Conservation (phyloP, 2,888 invertebrate genomes). For the Troides helena region DNA sequence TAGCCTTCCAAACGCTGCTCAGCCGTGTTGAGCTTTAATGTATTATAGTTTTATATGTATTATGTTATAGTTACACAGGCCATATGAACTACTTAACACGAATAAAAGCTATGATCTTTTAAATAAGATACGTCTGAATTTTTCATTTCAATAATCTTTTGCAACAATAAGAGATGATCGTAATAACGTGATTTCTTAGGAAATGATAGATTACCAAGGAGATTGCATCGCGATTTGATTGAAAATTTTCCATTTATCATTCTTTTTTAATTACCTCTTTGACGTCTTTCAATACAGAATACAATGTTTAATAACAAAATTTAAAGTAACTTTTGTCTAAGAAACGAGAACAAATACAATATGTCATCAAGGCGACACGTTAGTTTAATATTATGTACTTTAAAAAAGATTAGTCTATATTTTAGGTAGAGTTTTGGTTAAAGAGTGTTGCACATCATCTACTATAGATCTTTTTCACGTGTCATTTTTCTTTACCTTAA, state of each 20-base stretch:
- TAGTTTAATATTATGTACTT: constrained; percentile 9
- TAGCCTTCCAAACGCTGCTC: too few relatives aligned
- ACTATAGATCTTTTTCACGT: neutral
- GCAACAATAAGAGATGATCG: too few relatives aligned
- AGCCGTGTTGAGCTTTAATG: too few relatives aligned
- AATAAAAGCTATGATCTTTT: too few relatives aligned
- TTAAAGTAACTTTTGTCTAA: constrained; percentile 4
- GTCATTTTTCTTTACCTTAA: neutral
- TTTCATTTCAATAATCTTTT: too few relatives aligned
- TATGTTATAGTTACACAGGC: too few relatives aligned
- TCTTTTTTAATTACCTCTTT: neutral
- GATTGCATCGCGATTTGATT: neutral
- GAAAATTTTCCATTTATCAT: neutral
- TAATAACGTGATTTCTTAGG: too few relatives aligned
- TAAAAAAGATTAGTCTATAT: neutral
- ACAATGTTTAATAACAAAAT: constrained; percentile 7
- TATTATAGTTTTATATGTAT: too few relatives aligned
- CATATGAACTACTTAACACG: too few relatives aligned
- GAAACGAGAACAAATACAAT: neutral
- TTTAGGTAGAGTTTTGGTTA: neutral
- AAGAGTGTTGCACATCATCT: neutral
- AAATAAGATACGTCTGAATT: too few relatives aligned
- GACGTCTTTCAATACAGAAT: neutral
- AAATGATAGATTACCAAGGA: neutral
- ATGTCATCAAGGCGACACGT: constrained; percentile 25